A percentile compares a stretch with the other conserved stretches of the same genome.
phyloP scores from a whole-genome alignment of 2,888 invertebrate species.

The Dicyrtomina minuta region DNA sequence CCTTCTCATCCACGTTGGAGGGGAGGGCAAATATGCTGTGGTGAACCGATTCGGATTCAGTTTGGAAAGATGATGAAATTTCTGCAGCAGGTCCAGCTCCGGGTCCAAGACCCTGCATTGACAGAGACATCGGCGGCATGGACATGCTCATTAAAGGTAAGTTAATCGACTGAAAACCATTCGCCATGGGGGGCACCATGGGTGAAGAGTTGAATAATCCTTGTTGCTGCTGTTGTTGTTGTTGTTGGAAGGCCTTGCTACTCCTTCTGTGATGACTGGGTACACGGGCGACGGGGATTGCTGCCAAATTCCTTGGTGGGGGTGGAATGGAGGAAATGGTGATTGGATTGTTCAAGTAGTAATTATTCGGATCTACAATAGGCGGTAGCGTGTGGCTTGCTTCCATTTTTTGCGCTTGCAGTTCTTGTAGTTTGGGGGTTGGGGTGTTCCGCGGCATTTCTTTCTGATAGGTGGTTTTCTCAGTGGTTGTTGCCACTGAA shows the following conservation, averaged over 20 bases:
- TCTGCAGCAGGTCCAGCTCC: too few relatives aligned
- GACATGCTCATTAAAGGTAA: conserved; percentile 22
- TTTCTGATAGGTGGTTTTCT: not conserved
- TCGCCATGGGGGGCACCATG: too few relatives aligned
- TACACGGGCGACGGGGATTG: conserved; percentile 45
- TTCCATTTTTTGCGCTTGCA: conserved; percentile 15
- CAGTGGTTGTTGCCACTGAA: not conserved
- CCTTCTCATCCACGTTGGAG: conserved; percentile 2
- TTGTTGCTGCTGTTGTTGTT: not conserved
- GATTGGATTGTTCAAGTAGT: conserved; percentile 33
- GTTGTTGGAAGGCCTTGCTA: too few relatives aligned
- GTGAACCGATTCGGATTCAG: conserved; percentile 18
- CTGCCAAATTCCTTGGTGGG: conserved; percentile 37
- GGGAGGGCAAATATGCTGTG: conserved; percentile 30
- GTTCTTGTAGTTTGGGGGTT: conserved; percentile 12
- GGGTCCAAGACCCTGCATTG: too few relatives aligned
- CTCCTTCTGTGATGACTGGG: conserved; percentile 31
- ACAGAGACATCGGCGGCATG: conserved; percentile 20
- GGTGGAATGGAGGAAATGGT: conserved; percentile 36
- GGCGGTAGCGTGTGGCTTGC: conserved; percentile 44
- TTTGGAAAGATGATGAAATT: conserved; percentile 20
- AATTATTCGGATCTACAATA: conserved; percentile 34
- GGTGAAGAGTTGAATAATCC: too few relatives aligned
- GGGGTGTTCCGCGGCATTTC: not conserved
- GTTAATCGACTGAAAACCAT: conserved; percentile 8